Base-by-base conservation (phyloP, 2,113 vertebrate genomes). In the Microcebus lehilahytsara region DNA sequence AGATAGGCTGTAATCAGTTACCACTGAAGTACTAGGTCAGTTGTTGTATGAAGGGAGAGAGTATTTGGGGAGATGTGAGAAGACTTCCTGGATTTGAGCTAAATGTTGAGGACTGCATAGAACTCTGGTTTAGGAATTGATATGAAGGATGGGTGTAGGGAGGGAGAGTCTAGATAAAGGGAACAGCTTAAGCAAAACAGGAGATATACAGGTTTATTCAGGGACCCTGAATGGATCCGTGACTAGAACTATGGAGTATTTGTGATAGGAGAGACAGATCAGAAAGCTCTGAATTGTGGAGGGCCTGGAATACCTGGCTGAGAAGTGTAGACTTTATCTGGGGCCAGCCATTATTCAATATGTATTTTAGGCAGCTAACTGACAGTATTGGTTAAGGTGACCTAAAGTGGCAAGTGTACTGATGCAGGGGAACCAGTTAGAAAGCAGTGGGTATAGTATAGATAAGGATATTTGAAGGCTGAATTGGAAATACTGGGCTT, bases 101-200 rank as follows among this genome's bases (percentile, higher is more conserved):
- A 51, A 42, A 17, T 71, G 23, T 56, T 87, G 51, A 91, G 80
- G 71, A 69, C 23, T 67, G 19, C 67, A 13, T 42, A 80, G 34
- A n/a, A 89, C 81, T 96, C 49, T 46, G 30, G 66, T 67, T 60
- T 20, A 34, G 22, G 42, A 86, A 85, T 80, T 66, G 79, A 32
- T 60, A 11, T 66, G 56, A 32, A 75, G 49, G 46, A 14, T 90
- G 62, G 14, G 3, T 72, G 1, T 53, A 78, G 40, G 22, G 20
- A 94, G 87, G 19, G 78, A 97, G 60, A 42, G 53, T 77, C 72
- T 89, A n/a, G 49, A 77, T 78, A 74, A 89, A 88, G 27, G 10
- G 34, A 85, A 17, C 17, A 75, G 62, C 62, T 78, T 60, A 84
- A 74, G 27, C 32, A 93, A 69, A 87, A 87, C 3, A 17, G 27